These are phyloP conservation scores for Gambusia yucatana DNA, from an alignment of 2,797 vertebrate genomes.

Conservation along the genomic window DNA sequence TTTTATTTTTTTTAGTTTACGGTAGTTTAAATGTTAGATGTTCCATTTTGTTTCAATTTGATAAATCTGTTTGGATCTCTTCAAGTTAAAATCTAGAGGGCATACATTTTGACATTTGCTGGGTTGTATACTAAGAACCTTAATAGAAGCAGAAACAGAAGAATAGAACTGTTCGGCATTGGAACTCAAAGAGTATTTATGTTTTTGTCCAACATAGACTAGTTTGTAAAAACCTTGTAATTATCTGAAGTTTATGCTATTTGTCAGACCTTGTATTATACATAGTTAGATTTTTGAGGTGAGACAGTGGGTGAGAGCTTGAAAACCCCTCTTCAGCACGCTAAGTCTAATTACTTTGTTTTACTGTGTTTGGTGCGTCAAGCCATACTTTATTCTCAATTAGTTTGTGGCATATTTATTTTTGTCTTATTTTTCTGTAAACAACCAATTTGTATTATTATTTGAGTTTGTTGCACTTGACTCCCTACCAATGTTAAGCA, in stretches of 20 bases:
- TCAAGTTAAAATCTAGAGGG: slow-evolving; percentile 69
- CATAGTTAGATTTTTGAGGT: slow-evolving; percentile 25
- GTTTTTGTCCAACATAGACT: slow-evolving; percentile 54
- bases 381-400: neutral
- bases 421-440: neutral
- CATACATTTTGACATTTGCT: slow-evolving; percentile 61
- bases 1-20: no score
- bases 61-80: slow-evolving; percentile 62
- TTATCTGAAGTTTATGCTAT: slow-evolving; percentile 75
- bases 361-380: slow-evolving; percentile 5
- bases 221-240: slow-evolving; percentile 70
- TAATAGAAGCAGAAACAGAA: slow-evolving; percentile 54
- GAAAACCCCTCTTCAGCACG: slow-evolving; percentile 13
- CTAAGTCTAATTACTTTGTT: slow-evolving; percentile 22
- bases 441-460: neutral
- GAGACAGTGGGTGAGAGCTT: slow-evolving; percentile 20
- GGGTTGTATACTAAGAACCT: slow-evolving; percentile 51
- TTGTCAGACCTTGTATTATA: slow-evolving; percentile 55
- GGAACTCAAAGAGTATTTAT: slow-evolving; percentile 18
- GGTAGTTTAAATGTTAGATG: slow-evolving; percentile 24
- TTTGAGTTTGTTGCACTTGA: slow-evolving; percentile 18
- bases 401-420: neutral
- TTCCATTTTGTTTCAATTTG: slow-evolving; percentile 34
- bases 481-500: slow-evolving; percentile 19
- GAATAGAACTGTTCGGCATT: slow-evolving; percentile 40